A percentile compares a stretch with the other conserved stretches of the same genome.
Evolutionary conservation across 2,113 vertebrate species (phyloP).

Genomic region (Galemys pyrenaicus): DNA sequence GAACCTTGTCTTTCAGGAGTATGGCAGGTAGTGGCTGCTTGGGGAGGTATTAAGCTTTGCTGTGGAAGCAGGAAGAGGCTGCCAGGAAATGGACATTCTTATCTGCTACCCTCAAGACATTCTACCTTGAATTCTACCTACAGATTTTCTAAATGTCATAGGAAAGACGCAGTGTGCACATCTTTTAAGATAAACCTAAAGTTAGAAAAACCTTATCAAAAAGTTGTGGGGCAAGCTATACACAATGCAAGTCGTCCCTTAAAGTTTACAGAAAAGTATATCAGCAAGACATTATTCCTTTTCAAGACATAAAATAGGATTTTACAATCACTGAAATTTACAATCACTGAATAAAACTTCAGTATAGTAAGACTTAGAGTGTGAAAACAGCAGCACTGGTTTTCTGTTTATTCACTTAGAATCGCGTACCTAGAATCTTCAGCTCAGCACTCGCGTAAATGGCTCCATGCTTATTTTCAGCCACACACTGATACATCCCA

Average conservation of each 20-base stretch:
- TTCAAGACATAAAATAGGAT: constrained; percentile 4
- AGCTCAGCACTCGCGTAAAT: constrained; percentile 93
- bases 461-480: constrained; percentile 94
- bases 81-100: neutral
- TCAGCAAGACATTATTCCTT: neutral
- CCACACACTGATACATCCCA: constrained; percentile 97
- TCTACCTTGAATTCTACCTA: neutral
- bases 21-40: neutral
- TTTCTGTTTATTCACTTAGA: constrained; percentile 14
- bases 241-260: neutral
- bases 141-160: neutral
- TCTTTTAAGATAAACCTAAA: constrained; percentile 10
- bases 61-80: neutral
- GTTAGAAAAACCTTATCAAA: neutral
- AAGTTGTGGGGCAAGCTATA: neutral
- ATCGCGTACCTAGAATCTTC: constrained; percentile 91
- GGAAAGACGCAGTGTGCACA: neutral
- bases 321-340: neutral
- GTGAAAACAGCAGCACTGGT: neutral
- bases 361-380: constrained; percentile 12
- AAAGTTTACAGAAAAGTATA: neutral
- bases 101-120: neutral
- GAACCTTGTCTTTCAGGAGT: neutral
- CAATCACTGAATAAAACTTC: constrained; percentile 44
- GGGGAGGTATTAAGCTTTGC: neutral